These are phyloP conservation scores for Lepidurus couesii DNA, from an alignment of 1,140 invertebrate species.

Conservation along the genomic window DNA sequence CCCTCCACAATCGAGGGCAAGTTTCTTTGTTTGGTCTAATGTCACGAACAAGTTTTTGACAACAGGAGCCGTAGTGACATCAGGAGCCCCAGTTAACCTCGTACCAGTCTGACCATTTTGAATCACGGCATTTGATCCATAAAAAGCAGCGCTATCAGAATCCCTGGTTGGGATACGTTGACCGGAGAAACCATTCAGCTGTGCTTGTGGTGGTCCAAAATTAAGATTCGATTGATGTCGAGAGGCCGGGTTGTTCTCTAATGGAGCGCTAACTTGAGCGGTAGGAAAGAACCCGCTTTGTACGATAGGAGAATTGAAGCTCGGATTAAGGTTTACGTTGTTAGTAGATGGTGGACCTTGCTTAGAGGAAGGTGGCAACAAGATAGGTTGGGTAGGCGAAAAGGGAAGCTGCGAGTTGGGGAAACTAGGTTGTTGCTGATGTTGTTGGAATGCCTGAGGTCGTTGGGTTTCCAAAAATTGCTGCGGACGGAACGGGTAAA, in stretches of 20 bases:
- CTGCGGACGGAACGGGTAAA: not conserved
- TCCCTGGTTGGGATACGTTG: too few species aligned
- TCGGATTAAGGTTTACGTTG: not conserved
- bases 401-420: not conserved
- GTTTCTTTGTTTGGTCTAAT: not conserved
- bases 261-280: not conserved
- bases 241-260: not conserved
- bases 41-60: not conserved
- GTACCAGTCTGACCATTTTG: too few species aligned
- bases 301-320: not conserved
- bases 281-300: not conserved
- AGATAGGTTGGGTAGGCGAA: not conserved
- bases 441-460: not conserved
- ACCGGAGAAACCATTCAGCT: too few species aligned
- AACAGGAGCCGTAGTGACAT: not conserved
- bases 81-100: not conserved
- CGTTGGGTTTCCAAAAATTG: not conserved
- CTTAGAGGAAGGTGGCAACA: not conserved
- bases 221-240: not conserved
- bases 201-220: not conserved
- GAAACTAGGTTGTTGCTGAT: not conserved
- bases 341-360: too few species aligned
- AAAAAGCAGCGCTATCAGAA: too few species aligned
- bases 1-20: slow-evolving; percentile 37
- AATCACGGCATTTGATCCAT: too few species aligned